Evolutionary conservation across 2,113 vertebrate species (phyloP).

Genomic region (Aleadryas rufinucha): DNA sequence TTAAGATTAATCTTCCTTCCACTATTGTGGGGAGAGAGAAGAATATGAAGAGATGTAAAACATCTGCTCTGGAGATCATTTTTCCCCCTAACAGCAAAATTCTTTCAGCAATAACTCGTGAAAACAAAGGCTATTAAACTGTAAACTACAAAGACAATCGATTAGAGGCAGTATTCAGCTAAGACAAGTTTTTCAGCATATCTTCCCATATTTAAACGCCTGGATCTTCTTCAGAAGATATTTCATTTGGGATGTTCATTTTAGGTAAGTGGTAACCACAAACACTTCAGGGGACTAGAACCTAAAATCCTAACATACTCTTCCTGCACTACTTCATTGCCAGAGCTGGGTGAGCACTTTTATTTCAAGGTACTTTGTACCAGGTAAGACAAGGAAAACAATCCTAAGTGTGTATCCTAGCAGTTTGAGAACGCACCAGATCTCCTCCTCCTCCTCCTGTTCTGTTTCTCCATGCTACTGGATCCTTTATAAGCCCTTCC

Average conservation of each 20-base stretch:
- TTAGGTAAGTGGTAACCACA: not conserved
- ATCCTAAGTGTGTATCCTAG: not conserved
- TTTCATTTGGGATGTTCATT: conserved; percentile 11
- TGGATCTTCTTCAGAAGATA: not conserved
- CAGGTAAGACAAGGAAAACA: not conserved
- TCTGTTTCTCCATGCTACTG: not conserved
- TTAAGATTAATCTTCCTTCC: conserved; percentile 65
- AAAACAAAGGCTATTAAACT: conserved; percentile 51
- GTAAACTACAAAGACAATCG: conserved; percentile 48
- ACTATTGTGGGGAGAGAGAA: conserved; percentile 48
- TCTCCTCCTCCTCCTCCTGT: not conserved
- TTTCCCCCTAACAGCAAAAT: conserved; percentile 53
- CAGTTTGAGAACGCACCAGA: not conserved
- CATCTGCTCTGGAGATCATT: conserved; percentile 54
- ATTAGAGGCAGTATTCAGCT: conserved; percentile 30
- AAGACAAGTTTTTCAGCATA: conserved; percentile 34
- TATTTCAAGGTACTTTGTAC: not conserved
- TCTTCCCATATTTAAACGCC: not conserved
- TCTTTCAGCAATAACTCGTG: conserved; percentile 53
- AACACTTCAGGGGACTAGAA: not conserved
- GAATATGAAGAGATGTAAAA: conserved; percentile 44
- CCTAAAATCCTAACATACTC: not conserved
- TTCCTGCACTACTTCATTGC: not conserved
- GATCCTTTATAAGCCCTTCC: not conserved
- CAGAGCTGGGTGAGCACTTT: not conserved